Base-by-base conservation (phyloP, 2,797 vertebrate species). In the Kryptolebias ocellatus region DNA sequence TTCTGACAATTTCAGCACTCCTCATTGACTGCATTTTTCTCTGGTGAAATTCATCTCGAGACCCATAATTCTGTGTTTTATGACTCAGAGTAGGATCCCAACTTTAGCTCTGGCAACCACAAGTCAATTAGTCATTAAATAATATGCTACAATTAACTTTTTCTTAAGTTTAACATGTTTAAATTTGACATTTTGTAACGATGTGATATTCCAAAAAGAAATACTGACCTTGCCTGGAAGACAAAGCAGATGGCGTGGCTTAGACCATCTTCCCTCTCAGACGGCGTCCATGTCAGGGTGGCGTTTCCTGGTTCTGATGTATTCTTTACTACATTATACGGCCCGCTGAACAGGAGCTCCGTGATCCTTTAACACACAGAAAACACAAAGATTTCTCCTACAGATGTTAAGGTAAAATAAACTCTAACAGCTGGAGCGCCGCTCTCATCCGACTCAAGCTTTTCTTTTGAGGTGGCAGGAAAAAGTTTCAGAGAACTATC, bases 221-320 rank as follows among this genome's bases (percentile, higher is more conserved):
- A 53, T 8, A 64, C 72, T 70, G 8, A 84, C 67, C 20, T 69
- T 47, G 70, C 63, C 42, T 81, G 67, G 14, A 74, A 27, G 1
- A 83, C 31, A 16, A 81, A 87, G n/a, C 84, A 87, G 62, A 84
- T 18, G 0, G 84, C 18, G 16, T 68, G 47, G 46, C 27, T 73
- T 27, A 60, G 31, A 64, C 60, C 70, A 4, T 17, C 45, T 18
- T 80, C 31, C 0, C 0, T 15, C 1, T 27, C 4, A 5, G 60
- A 50, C 1, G 68, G 75, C 0, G 55, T 83, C 80, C 81, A 84
- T 0, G 1, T 62, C 9, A 84, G 61, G 4, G 1, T 29, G 47
- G 53, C 76, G 10, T 18, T 24, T 60, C 77, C 77, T 1, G 2
- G 2, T 47, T 14, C 57, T 5, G 4, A 5, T 6, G 20, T 14